Evolutionary conservation across 2,113 vertebrate species (phyloP), one percentile per base, ranked within the genome.

Genomic region (Cololabis saira): DNA sequence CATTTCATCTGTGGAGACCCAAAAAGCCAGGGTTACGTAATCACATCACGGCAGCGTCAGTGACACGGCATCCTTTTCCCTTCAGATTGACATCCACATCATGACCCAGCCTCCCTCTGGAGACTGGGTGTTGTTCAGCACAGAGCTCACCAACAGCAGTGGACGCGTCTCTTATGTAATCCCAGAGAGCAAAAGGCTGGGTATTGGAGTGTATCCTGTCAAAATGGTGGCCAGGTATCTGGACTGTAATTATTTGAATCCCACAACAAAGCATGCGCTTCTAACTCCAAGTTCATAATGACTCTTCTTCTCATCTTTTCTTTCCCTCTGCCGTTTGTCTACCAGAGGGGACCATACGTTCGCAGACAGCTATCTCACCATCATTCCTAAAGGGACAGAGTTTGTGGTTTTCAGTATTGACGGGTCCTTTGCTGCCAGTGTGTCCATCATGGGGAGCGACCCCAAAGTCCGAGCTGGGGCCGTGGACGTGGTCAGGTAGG

Each of bases 401-500:
- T 97, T 97, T 0, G 98, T 99, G 14, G 98, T 98, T 61, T 99
- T 99, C 93, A 99, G 98, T 70, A 99, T 99, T 0, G 98, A 99
- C 0, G 97, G 98, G 18, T 99, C 98, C 14, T 99, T 99, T 10
- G 97, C 98, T 0, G 98, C 98, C 84, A 99, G 98, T 0, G 96
- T 99, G n/a, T 99, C 98, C 54, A 98, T 99, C 85, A 99, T 99
- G 98, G 98, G 98, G 78, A 99, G 98, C 0, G 98, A 99, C 88
- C 98, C 98, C 62, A 99, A 99, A 87, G 98, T 99, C 74, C 91
- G 98, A 2, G 96, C 98, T 0, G 97, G 98, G 47, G 98, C 97
- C 0, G 98, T 99, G 27, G 98, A 99, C 0, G 97, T 99, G 57
- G 98, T 99, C 76, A 96, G 98, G 98, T 99, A 81, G 81, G 92